phyloP scores from a whole-genome alignment of 2,113 vertebrate species.

The Pachyramphus minor region DNA sequence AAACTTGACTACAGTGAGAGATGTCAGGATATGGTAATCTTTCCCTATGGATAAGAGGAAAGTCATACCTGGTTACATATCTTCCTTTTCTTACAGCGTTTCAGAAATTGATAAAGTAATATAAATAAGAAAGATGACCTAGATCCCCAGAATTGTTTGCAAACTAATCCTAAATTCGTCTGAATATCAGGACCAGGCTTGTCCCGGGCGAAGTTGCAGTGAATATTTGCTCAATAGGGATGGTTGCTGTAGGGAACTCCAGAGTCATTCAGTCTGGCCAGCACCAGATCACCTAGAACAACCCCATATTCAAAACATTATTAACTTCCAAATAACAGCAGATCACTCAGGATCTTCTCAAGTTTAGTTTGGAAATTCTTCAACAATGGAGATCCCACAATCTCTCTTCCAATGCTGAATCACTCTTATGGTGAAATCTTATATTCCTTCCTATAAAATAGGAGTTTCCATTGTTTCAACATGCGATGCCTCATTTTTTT shows the following conservation, averaged over 20 bases:
- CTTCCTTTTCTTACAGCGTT: accelerated
- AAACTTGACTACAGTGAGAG: neutral
- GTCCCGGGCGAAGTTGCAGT: accelerated
- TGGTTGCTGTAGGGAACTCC: neutral
- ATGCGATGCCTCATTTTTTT: neutral
- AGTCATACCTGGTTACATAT: accelerated
- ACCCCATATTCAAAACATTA: neutral
- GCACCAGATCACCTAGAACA: neutral
- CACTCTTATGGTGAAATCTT: neutral
- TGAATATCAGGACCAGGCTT: neutral
- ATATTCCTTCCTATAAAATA: neutral
- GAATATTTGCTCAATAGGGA: neutral
- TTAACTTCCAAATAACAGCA: neutral
- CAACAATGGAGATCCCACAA: neutral
- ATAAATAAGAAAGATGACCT: neutral
- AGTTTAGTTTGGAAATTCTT: neutral
- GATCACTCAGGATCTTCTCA: neutral
- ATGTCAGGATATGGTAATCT: neutral
- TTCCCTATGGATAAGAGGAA: neutral
- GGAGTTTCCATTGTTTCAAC: neutral
- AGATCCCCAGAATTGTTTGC: neutral
- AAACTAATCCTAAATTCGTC: neutral
- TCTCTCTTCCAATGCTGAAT: neutral
- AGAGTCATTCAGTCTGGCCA: neutral
- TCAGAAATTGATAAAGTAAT: neutral